Base-by-base conservation (phyloP, 92 coral and sea anemone species). In the Isaurus tuberculatus region DNA sequence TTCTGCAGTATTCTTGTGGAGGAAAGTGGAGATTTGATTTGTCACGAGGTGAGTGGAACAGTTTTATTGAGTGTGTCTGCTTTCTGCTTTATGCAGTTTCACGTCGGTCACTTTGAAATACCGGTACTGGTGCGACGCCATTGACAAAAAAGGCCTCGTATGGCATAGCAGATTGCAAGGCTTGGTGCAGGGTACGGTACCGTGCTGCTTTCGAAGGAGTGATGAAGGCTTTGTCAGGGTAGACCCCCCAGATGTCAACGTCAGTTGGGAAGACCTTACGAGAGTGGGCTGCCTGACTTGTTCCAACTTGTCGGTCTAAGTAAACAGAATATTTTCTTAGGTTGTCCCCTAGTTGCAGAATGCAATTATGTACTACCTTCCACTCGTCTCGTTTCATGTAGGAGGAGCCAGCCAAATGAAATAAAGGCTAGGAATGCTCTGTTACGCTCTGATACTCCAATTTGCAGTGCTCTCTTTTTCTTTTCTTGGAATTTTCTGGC, bases 241-340 rank as follows among this genome's bases (percentile, higher is more conserved):
- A 65, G 60, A 80, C 30, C 31, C 74, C 73, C 88, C 88, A 84
- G 70, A 42, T 80, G 72, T 84, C 77, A 19, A 65, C 68, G 22
- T 84, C 88, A 19, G 40, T 80, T 4, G 43, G 34, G 28, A 65
- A 80, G 1, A 44, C 44, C 79, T 82, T 82, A 22, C 85, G 70
- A 36, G 79, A 64, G 26, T 82, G 79, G 8, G 78, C 58, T 16
- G 79, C 31, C 53, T 82, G 86, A 19, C 77, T 40, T 27, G 68
- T 67, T 13, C 23, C 64, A 17, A 82, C 63, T 16, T 67, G 48
- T 36, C 37, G 64, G 37, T 69, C 86, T 40, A 82, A 42, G 46
- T 69, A 67, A 13, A 48, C 53, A 17, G 86, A 79, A 82, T 82
- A 82, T 29, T 68, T 82, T 25, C 66, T 23, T 5, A 82, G 86